Base-by-base conservation (phyloP, 2,888 invertebrate species). In the Polyommatus iphigenia region DNA sequence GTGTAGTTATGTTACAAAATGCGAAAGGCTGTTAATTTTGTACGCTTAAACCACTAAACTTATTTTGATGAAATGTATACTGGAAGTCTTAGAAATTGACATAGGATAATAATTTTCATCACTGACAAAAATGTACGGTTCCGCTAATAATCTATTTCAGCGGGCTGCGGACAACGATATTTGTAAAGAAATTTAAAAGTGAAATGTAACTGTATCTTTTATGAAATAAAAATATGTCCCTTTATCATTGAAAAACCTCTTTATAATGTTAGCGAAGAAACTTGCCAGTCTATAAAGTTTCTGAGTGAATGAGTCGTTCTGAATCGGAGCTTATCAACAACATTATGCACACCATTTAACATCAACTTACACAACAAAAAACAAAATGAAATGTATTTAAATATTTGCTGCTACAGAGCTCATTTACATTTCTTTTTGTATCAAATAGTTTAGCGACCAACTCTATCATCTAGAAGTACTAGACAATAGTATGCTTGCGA, bases 281-380 rank as follows among this genome's bases (percentile, higher is more conserved):
- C 20, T 73, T 24, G 3, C 72, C 8, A 72, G 72, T 72, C 72
- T 72, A 41, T 41, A 41, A 41, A 73, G 24, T 46, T 73, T 73
- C 73, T 46, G 15, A 73, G 24, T 46, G 32, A 73, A 73, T 46
- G 73, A 73, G 46, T 46, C 46, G 67, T 67, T 67, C 24, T 41
- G 73, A 41, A 73, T 46, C 41, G 41, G 41, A 46, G 20, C 73
- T 73, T 73, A 73, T 73, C 72, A 41, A 46, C 41, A 73, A 41
- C 73, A 46, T 46, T 46, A 73, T 73, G 20, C 73, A 73, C 73
- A 46, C 46, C 73, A 73, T 73, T 73, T 73, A 73, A 73, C 73
- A 73, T 46, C n/a, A 73, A 73, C 46, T 73, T 46, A 15, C 41
- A 41, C 41, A 41, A 46, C 62, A 62, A 62, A 67, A 67, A 67